Evolutionary conservation across 2,113 vertebrate genomes (phyloP).

Genomic region (Sinocyclocheilus anophthalmus): DNA sequence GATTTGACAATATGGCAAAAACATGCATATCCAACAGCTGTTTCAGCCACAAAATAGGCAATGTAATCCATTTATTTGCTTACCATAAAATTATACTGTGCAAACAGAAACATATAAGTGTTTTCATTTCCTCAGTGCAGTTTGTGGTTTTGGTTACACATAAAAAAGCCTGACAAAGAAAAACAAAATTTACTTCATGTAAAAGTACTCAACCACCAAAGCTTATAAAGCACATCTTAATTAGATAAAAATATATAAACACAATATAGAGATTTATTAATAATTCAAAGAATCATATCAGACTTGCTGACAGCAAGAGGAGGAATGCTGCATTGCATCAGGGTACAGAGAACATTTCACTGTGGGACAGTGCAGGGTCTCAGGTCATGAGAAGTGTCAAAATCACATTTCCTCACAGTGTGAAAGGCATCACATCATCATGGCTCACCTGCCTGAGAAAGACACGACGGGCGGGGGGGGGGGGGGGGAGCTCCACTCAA

Average conservation of each 20-base stretch:
- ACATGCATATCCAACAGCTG: background rate
- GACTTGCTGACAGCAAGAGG: background rate
- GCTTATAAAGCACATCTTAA: background rate
- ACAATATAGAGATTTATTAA: background rate
- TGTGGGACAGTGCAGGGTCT: slow-evolving; percentile 74
- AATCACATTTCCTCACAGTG: slow-evolving; percentile 83
- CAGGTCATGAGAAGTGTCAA: slow-evolving; percentile 92
- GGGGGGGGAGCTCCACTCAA: slow-evolving; percentile 26
- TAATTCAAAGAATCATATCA: background rate
- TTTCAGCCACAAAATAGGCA: background rate
- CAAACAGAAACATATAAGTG: slow-evolving; percentile 18
- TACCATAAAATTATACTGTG: slow-evolving; percentile 12
- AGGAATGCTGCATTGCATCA: background rate
- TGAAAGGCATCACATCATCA: slow-evolving; percentile 79
- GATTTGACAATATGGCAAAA: slow-evolving; percentile 3
- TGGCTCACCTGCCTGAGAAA: slow-evolving; percentile 67
- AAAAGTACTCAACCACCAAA: background rate
- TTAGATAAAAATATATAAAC: background rate
- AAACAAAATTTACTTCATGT: background rate
- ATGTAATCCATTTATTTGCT: background rate
- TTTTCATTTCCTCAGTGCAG: slow-evolving; percentile 20
- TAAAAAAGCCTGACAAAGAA: slow-evolving; percentile 9
- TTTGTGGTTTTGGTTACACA: slow-evolving; percentile 9
- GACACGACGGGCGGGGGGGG: too few species aligned
- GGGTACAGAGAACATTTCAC: slow-evolving; percentile 26